A percentile compares a stretch with the other conserved stretches of the same genome.
Evolutionary conservation across 2,888 invertebrate genomes (phyloP).

Genomic region (Eucriotettix oculatus): DNA sequence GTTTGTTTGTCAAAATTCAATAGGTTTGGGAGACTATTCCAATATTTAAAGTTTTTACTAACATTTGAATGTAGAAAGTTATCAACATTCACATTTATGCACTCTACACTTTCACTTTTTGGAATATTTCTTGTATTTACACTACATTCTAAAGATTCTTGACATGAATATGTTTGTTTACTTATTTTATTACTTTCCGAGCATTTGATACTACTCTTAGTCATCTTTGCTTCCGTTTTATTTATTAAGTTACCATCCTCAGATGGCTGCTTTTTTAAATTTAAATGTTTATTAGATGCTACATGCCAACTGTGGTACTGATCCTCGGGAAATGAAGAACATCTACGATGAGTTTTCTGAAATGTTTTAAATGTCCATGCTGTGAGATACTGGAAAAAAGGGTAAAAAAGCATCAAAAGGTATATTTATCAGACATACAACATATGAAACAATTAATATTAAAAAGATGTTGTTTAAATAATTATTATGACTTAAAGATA

Average conservation of each 20-base stretch:
- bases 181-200: no score
- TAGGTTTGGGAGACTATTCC: background rate
- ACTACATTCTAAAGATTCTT: background rate
- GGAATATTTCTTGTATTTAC: background rate
- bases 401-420: background rate
- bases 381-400: constrained; percentile 20
- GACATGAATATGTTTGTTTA: background rate
- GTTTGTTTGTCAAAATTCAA: background rate
- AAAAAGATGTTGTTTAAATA: no score
- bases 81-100: background rate
- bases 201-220: no score
- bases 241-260: background rate
- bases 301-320: constrained; percentile 7
- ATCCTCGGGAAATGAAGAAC: constrained; percentile 36
- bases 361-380: constrained; percentile 21
- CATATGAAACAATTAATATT: no score
- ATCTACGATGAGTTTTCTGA: constrained; percentile 32
- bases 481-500: no score
- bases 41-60: background rate
- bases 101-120: background rate
- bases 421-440: no score
- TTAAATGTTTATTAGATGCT: background rate
- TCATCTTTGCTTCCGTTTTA: no score
- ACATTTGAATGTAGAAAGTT: no score
- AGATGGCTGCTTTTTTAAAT: constrained; percentile 2